Conservation (phyloP, 2,113 vertebrate genomes). For the Psettodes erumei region DNA sequence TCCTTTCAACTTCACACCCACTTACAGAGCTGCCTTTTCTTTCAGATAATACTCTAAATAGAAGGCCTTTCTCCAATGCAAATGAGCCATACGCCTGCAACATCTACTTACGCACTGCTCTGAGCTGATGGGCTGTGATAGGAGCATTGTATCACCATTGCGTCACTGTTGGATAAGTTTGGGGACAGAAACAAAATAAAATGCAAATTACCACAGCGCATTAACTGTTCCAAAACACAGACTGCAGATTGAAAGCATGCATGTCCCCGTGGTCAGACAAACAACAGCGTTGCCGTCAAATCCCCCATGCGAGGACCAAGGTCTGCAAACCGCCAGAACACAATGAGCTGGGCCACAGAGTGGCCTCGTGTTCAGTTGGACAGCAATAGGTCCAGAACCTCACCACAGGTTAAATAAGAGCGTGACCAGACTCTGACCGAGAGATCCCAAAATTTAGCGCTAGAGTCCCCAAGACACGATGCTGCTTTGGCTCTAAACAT, state of each 20-base stretch:
- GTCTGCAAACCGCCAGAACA: conserved; percentile 69
- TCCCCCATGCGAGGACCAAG: conserved; percentile 35
- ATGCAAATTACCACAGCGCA: conserved; percentile 56
- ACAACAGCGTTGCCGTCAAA: conserved; percentile 63
- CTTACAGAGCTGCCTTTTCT: conserved; percentile 28
- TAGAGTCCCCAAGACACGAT: conserved; percentile 56
- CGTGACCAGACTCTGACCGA: conserved; percentile 59
- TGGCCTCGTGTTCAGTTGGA: conserved; percentile 63
- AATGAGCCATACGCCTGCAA: conserved; percentile 44
- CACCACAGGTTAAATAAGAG: conserved; percentile 71
- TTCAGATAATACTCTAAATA: conserved; percentile 33
- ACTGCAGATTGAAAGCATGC: conserved; percentile 52
- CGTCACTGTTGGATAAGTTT: conserved; percentile 53
- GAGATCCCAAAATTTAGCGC: conserved; percentile 46
- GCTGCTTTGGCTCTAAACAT: conserved; percentile 34
- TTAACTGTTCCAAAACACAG: conserved; percentile 59
- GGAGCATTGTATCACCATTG: conserved; percentile 50
- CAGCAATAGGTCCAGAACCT: conserved; percentile 63
- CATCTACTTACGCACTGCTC: conserved; percentile 43
- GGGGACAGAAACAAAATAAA: conserved; percentile 49
- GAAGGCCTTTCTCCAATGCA: conserved; percentile 19
- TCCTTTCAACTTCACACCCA: conserved; percentile 34
- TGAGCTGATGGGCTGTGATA: conserved; percentile 45
- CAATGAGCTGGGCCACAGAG: conserved; percentile 69
- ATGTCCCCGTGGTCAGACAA: conserved; percentile 48